phyloP scores from a whole-genome alignment of 1,140 invertebrate genomes.

The Capitella teleta region DNA sequence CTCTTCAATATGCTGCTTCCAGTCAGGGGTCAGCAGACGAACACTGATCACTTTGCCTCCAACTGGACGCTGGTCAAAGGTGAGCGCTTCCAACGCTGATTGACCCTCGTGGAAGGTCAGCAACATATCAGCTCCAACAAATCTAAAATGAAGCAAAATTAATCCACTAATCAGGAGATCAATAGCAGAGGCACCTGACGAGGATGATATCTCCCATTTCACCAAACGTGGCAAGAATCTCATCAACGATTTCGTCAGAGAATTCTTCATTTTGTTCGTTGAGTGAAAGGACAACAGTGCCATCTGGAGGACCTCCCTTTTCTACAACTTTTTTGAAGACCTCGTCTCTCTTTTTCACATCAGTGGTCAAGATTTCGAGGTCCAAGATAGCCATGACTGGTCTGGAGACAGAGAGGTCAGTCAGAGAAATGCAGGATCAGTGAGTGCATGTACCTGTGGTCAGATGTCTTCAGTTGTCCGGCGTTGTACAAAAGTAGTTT shows the following conservation, averaged over 20 bases:
- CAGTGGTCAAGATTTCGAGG: slow-evolving; percentile 69
- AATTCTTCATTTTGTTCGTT: slow-evolving; percentile 27
- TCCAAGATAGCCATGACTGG: slow-evolving; percentile 85
- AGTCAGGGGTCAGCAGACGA: slow-evolving; percentile 70
- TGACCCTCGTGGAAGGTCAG: slow-evolving; percentile 79
- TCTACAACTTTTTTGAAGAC: slow-evolving; percentile 75
- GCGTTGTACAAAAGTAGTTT: slow-evolving; percentile 77
- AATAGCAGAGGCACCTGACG: not conserved
- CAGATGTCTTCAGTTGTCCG: slow-evolving; percentile 92
- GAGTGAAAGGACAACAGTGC: slow-evolving; percentile 72
- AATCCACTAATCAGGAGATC: not conserved
- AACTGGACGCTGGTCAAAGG: slow-evolving; percentile 44
- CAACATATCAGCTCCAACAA: slow-evolving; percentile 78
- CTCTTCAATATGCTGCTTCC: slow-evolving; percentile 64
- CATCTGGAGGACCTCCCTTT: slow-evolving; percentile 84
- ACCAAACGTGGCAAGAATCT: slow-evolving; percentile 49
- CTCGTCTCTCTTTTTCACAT: slow-evolving; percentile 57
- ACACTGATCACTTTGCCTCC: slow-evolving; percentile 58
- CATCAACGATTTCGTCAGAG: slow-evolving; percentile 48
- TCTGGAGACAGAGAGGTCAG: slow-evolving; percentile 21
- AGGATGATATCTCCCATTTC: not conserved
- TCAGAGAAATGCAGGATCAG: not conserved
- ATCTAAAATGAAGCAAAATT: slow-evolving; percentile 55
- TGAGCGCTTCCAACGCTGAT: slow-evolving; percentile 62
- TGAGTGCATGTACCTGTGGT: slow-evolving; percentile 59